Conservation (phyloP, 2,888 invertebrate genomes). For the Lasioglossum leucozonium region DNA sequence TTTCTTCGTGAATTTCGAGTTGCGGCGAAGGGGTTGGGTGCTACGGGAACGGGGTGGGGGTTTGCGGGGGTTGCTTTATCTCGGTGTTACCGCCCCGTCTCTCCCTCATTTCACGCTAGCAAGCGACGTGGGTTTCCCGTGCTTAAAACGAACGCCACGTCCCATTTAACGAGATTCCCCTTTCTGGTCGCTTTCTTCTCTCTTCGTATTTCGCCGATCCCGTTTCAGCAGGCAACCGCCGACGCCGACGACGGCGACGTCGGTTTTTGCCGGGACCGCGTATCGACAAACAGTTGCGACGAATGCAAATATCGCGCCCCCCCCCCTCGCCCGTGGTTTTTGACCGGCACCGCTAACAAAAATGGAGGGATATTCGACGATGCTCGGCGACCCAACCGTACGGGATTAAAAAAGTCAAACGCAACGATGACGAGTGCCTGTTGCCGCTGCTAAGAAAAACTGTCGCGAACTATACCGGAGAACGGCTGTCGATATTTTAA, state of each 20-base stretch:
- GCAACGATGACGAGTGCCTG: neutral
- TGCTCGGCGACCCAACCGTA: too few relatives aligned
- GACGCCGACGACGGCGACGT: neutral
- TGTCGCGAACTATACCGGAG: neutral
- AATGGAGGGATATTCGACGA: conserved; percentile 20
- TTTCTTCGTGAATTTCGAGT: conserved; percentile 46
- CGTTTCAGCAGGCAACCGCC: neutral
- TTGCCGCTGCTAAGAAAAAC: neutral
- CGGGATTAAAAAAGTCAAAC: neutral
- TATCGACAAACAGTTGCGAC: conserved; percentile 41
- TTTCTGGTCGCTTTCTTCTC: conserved; percentile 11
- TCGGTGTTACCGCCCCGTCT: conserved; percentile 20
- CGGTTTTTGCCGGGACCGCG: conserved; percentile 7
- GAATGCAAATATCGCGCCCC: conserved; percentile 31
- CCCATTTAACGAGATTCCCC: conserved; percentile 53
- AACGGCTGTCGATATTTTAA: neutral
- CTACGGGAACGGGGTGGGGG: neutral
- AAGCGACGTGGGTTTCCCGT: conserved; percentile 22
- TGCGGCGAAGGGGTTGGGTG: neutral
- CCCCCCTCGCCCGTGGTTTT: conserved; percentile 19
- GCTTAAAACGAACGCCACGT: conserved; percentile 47
- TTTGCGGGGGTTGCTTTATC: conserved; percentile 39
- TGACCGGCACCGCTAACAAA: conserved; percentile 8
- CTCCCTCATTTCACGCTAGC: conserved; percentile 27
- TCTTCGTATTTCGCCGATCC: conserved; percentile 23